phyloP scores from a whole-genome alignment of 30 jellyfish, hydroid and myxozoan species.

The Hydractinia symbiolongicarpus region DNA sequence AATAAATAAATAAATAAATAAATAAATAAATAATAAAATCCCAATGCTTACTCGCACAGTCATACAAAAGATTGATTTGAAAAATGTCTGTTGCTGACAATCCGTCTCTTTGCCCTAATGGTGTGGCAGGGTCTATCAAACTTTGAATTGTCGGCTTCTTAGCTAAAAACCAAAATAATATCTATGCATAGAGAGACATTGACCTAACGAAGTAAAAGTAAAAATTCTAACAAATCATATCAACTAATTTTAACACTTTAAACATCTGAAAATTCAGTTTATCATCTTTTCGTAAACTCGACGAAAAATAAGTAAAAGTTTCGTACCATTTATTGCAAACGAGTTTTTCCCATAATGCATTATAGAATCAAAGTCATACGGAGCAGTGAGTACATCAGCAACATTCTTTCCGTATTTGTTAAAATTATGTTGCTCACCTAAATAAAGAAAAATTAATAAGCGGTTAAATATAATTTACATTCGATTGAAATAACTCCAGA shows the following conservation, averaged over 20 bases:
- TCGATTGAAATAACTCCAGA: too few relatives aligned
- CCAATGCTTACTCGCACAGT: slow-evolving; percentile 44
- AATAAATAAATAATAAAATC: neutral
- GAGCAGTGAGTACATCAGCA: slow-evolving; percentile 43
- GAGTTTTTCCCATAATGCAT: slow-evolving; percentile 75
- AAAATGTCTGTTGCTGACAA: slow-evolving; percentile 45
- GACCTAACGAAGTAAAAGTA: too few relatives aligned
- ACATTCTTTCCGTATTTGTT: slow-evolving; percentile 28
- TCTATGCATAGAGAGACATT: neutral
- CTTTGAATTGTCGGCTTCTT: slow-evolving; percentile 46
- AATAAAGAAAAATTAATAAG: neutral
- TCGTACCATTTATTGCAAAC: slow-evolving; percentile 30
- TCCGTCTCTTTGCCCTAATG: slow-evolving; percentile 38
- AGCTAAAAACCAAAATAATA: neutral
- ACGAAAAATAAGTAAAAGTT: neutral
- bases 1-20: neutral
- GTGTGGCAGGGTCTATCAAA: slow-evolving; percentile 27
- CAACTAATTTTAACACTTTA: too few relatives aligned
- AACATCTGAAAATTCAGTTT: too few relatives aligned
- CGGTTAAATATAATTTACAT: too few relatives aligned
- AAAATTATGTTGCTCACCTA: slow-evolving; percentile 54
- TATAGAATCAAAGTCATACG: slow-evolving; percentile 46
- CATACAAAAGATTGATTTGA: slow-evolving; percentile 50
- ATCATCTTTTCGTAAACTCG: neutral
- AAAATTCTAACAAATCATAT: too few relatives aligned